Evolutionary conservation across 2,113 vertebrate genomes (phyloP), one percentile per base, ranked within the genome.

Genomic region (Pomatorhinus ruficollis): DNA sequence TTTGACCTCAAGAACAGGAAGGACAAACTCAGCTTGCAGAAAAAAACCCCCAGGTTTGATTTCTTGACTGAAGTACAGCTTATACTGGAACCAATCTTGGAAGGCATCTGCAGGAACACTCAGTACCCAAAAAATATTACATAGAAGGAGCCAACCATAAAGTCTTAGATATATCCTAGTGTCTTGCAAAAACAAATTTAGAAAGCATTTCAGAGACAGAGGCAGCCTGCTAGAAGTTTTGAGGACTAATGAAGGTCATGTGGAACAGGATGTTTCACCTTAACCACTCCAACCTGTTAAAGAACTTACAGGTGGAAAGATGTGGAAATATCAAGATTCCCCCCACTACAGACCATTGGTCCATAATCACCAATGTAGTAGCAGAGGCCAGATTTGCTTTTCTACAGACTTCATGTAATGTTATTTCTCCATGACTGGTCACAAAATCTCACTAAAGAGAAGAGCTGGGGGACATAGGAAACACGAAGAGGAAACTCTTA

Each of bases 11-110:
- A 49, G 30, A 82, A 70, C 54, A 70, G 37, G 42, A 87, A 78
- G 70, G 66, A 85, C 40, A 75, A 82, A 44, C 9, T 90, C 65
- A 45, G 17, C 39, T 45, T 59, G 15, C 53, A 93, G 87, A 37
- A 90, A 82, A 79, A 44, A 82, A n/a, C n/a, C 63, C 1, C 2
- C 15, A 65, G 39, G 53, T 54, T 50, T 89, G 71, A 35, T 91
- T 89, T 90, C 57, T 83, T 50, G 49, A 42, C 40, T 89, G 82
- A 90, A 76, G 66, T 57, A 57, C 35, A 83, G 63, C 11, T 83
- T 49, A n/a, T 44, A 30, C 18, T 84, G 86, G 12, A 49, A 16
- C 30, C 66, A 63, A 18, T 68, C 52, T 66, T 63, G 52, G 65
- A 85, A 70, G 31, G n/a, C 15, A 47, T 54, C 56, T 70, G 56